These are phyloP conservation scores for Morinoia aosen DNA, from an alignment of 2,888 invertebrate genomes.

Conservation along the genomic window DNA sequence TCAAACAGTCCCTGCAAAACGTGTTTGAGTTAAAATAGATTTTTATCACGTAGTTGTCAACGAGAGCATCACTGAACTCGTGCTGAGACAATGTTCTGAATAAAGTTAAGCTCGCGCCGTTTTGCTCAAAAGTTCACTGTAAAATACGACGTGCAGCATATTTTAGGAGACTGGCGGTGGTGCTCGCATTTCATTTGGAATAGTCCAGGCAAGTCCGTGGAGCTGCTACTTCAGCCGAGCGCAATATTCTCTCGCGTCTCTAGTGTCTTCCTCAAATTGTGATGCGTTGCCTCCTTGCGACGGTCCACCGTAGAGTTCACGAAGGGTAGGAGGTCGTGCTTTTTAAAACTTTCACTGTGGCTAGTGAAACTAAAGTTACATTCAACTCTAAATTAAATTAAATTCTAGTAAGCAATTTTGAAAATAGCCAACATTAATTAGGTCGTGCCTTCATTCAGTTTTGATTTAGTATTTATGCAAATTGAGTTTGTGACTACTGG, in stretches of 20 bases:
- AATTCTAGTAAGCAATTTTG: too few species aligned
- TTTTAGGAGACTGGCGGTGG: background rate
- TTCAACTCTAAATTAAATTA: too few species aligned
- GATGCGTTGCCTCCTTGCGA: background rate
- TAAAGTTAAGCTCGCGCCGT: background rate
- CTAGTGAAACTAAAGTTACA: too few species aligned
- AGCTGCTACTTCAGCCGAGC: background rate
- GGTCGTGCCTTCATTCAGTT: too few species aligned
- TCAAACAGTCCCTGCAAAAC: background rate
- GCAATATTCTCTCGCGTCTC: background rate
- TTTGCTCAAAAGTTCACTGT: background rate
- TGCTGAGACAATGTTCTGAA: background rate
- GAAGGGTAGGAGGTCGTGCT: background rate
- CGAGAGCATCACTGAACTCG: background rate
- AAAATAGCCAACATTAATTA: too few species aligned
- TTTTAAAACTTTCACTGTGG: background rate
- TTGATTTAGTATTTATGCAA: too few species aligned
- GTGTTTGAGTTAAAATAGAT: background rate
- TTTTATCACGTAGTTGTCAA: background rate
- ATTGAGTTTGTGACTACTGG: too few species aligned
- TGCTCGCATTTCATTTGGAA: background rate
- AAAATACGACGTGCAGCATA: background rate
- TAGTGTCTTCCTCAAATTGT: background rate
- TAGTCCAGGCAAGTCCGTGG: background rate
- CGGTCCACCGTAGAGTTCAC: background rate